These are phyloP conservation scores for Melipona bicolor DNA, from an alignment of 2,888 invertebrate species.

Conservation along the genomic window DNA sequence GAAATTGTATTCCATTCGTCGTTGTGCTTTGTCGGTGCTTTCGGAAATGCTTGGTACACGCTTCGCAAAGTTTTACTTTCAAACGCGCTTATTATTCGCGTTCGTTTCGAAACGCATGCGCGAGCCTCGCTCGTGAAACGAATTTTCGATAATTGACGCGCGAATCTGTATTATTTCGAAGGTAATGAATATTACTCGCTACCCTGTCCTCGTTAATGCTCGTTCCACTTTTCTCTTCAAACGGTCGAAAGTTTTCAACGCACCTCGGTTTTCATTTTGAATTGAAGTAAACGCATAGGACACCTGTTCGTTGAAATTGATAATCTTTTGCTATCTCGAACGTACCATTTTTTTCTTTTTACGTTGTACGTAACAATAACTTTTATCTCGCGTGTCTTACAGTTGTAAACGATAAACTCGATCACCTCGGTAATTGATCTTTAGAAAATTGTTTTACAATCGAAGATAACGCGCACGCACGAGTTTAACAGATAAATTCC, in stretches of 20 bases:
- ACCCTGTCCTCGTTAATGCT: neutral
- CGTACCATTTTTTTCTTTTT: neutral
- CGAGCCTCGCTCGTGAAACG: neutral
- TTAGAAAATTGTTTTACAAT: neutral
- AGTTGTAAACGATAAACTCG: neutral
- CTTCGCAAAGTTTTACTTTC: neutral
- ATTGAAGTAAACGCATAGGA: neutral
- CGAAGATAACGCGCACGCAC: too few species aligned
- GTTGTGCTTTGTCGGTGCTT: slow-evolving; percentile 17
- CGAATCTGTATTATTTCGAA: too few species aligned
- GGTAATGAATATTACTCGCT: neutral
- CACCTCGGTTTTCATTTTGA: neutral
- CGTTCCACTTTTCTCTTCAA: neutral
- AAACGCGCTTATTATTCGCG: slow-evolving; percentile 11
- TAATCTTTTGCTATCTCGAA: neutral
- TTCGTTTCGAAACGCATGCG: neutral
- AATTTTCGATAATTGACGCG: neutral
- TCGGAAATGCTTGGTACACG: slow-evolving; percentile 8
- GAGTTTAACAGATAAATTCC: neutral
- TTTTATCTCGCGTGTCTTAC: neutral
- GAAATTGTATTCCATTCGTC: slow-evolving; percentile 40
- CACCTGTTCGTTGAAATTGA: too few species aligned
- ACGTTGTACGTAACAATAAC: neutral
- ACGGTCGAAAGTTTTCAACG: neutral
- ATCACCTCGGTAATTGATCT: neutral